These are phyloP conservation scores for Tetramorium parvispinum DNA, from an alignment of 1,140 invertebrate genomes.

Conservation along the genomic window DNA sequence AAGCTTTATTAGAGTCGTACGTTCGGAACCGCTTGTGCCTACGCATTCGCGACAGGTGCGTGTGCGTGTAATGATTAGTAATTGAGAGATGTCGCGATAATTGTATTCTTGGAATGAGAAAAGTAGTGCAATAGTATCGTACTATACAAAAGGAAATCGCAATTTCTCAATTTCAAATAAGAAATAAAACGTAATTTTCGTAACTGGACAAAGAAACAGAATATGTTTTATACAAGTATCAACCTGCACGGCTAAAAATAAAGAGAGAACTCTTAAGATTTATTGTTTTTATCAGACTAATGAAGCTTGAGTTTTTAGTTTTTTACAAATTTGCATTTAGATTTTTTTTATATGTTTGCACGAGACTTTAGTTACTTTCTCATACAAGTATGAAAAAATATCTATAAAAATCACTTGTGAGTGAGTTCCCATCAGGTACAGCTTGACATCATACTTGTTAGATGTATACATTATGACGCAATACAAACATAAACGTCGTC, in stretches of 20 bases:
- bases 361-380: not conserved
- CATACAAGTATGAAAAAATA: not conserved
- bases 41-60: slow-evolving; percentile 9
- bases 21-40: not conserved
- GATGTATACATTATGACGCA: not conserved
- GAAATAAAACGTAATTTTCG: not conserved
- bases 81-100: not conserved
- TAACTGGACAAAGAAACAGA: not conserved
- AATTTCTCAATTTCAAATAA: not conserved
- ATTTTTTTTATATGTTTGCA: not conserved
- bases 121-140: not conserved
- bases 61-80: slow-evolving; percentile 22
- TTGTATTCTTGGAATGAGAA: not conserved
- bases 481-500: not conserved
- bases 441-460: not conserved
- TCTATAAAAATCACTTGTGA: not conserved
- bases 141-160: not conserved
- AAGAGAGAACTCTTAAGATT: not conserved
- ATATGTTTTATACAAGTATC: not conserved
- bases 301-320: not conserved
- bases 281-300: not conserved
- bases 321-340: not conserved
- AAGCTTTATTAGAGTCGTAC: slow-evolving; percentile 10
- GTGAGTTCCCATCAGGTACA: not conserved
- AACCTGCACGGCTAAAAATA: not conserved